Evolutionary conservation across 2,113 vertebrate species (phyloP).

Genomic region (Tapirus terrestris): DNA sequence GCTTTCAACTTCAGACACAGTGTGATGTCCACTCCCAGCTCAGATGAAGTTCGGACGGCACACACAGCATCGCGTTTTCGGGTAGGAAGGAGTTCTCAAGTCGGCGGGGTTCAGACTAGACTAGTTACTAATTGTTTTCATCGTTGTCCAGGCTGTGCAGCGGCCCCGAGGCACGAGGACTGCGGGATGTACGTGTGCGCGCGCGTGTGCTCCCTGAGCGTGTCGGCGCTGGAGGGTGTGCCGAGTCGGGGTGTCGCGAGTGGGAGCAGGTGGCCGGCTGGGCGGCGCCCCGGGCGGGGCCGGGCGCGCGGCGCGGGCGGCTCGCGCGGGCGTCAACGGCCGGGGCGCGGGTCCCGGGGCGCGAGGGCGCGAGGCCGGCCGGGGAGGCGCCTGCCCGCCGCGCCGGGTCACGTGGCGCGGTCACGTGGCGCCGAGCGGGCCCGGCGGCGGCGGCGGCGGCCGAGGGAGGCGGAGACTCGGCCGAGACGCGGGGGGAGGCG

Average conservation of each 20-base stretch:
- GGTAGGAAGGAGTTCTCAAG: background rate
- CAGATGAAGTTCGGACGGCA: accelerated
- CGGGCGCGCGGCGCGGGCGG: accelerated
- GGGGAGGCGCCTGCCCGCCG: conserved; percentile 21
- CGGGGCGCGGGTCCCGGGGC: background rate
- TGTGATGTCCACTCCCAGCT: conserved; percentile 15
- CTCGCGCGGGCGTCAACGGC: background rate
- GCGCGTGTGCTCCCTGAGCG: too few species aligned
- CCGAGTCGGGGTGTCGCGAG: background rate
- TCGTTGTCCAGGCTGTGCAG: accelerated
- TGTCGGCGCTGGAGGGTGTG: too few species aligned
- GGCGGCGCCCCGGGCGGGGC: background rate
- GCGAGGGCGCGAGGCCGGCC: background rate
- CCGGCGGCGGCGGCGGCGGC: conserved; percentile 52
- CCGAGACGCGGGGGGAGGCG: conserved; percentile 45
- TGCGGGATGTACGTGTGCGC: background rate
- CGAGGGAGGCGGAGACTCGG: conserved; percentile 60
- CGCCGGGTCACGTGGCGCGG: conserved; percentile 54
- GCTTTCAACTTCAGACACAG: background rate
- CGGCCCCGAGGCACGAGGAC: too few species aligned
- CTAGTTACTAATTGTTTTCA: accelerated
- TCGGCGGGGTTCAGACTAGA: accelerated
- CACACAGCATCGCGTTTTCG: accelerated
- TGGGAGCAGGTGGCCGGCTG: background rate
- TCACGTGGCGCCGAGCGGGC: conserved; percentile 70